Evolutionary conservation across 1,140 invertebrate genomes (phyloP), one percentile per base, ranked within the genome.

Genomic region (Heliothis virescens): DNA sequence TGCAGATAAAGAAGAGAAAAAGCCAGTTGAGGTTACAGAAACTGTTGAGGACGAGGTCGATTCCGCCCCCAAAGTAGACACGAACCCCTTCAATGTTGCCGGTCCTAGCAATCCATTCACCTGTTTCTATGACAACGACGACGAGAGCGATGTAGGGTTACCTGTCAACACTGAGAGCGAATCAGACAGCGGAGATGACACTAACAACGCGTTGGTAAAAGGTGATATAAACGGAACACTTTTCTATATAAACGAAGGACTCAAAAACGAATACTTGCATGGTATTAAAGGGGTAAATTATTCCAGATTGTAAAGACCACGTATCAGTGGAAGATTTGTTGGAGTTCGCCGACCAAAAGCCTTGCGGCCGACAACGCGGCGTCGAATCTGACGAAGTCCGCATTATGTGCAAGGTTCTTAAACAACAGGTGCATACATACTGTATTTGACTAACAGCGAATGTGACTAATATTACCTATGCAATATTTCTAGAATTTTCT

Each of bases 241-340:
- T n/a, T n/a, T n/a, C n/a, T 41, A 41, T 41, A 41, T 41, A 5
- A 41, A 34, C 7, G 34, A 41, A 5, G 34, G 9, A 7, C 4
- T 1, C 4, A 41, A 41, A 26, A 26, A 1, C 21, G 34, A 41
- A 41, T 5, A 41, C 34, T 41, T 41, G 34, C 34, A 41, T 41
- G 34, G 34, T 9, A 41, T 41, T 41, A 41, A 41, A 41, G 5
- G 1, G 5, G 34, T 47, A 52, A 16, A 48, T n/a, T 1, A 34
- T 85, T 81, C 76, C 72, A 86, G 84, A 84, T n/a, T 80, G 80
- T 48, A 26, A 81, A 87, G 97, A 98, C 90, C 98, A 98, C 85
- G 98, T 99, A 0, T 98, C 98, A 71, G 99, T 98, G 86, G 98
- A 99, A 94, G 98, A 99, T 95, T 93, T 99, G 55, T 93, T 99